Conservation (phyloP, 2,888 invertebrate genomes). For the Caradrina clavipalpis region DNA sequence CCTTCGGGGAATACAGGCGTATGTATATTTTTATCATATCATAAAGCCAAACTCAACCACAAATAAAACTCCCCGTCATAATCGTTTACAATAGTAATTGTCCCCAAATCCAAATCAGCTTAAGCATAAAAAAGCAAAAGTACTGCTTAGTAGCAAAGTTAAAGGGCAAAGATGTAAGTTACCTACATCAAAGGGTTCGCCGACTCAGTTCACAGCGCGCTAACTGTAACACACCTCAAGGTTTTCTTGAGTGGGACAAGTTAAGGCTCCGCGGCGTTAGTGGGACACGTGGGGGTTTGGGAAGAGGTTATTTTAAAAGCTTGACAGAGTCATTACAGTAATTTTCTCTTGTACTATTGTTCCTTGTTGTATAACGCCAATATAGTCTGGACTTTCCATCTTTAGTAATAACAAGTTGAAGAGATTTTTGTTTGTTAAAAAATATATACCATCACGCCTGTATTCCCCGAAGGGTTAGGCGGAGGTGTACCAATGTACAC, state of each 20-base stretch:
- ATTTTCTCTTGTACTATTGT: too few species aligned
- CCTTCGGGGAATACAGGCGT: too few species aligned
- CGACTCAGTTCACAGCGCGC: conserved; percentile 44
- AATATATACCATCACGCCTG: too few species aligned
- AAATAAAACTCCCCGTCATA: neutral
- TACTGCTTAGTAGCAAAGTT: conserved; percentile 29
- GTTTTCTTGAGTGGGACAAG: conserved; percentile 38
- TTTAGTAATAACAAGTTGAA: too few species aligned
- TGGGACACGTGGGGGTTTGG: neutral
- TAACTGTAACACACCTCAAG: conserved; percentile 57
- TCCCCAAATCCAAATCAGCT: conserved; percentile 7
- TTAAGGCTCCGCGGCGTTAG: neutral
- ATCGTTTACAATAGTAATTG: neutral
- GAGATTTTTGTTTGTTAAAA: too few species aligned
- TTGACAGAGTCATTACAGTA: too few species aligned
- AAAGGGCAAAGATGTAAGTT: conserved; percentile 43
- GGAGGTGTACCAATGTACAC: too few species aligned
- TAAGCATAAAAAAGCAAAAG: conserved; percentile 32
- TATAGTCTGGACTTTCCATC: too few species aligned
- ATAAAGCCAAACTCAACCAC: neutral
- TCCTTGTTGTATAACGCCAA: too few species aligned
- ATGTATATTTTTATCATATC: too few species aligned
- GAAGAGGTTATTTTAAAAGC: neutral
- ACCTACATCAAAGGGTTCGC: conserved; percentile 53
- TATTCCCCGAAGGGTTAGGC: too few species aligned